Evolutionary conservation across 1,140 invertebrate species (phyloP).

Genomic region (Drosophila lacertosa): DNA sequence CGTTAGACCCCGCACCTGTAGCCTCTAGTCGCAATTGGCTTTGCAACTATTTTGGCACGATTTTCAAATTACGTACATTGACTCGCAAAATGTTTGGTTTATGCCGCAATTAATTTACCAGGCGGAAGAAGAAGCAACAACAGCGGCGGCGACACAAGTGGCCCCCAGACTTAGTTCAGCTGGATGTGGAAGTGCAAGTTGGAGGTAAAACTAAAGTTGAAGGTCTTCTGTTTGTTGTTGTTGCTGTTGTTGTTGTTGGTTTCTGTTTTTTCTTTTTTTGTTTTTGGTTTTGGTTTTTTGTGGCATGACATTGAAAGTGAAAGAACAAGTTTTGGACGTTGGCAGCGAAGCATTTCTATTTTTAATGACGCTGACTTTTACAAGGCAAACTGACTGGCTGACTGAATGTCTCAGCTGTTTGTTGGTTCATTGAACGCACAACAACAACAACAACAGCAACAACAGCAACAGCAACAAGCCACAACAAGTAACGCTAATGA

Average conservation of each 20-base stretch:
- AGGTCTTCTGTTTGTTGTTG: conserved; percentile 63
- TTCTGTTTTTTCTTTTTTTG: not conserved
- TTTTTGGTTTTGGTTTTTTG: not conserved
- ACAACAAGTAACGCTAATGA: conserved; percentile 65
- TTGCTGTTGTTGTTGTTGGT: not conserved
- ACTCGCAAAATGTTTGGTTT: conserved; percentile 81
- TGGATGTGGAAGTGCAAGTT: conserved; percentile 11
- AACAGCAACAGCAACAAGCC: conserved; percentile 19
- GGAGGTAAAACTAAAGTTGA: conserved; percentile 58
- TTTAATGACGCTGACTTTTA: conserved; percentile 76
- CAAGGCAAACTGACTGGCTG: conserved; percentile 40
- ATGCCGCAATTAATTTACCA: conserved; percentile 81
- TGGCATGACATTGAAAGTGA: conserved; percentile 81
- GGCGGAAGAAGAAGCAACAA: conserved; percentile 66
- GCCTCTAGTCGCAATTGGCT: conserved; percentile 48
- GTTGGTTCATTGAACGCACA: conserved; percentile 69
- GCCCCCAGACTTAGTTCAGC: conserved; percentile 24
- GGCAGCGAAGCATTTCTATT: conserved; percentile 63
- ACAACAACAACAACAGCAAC: conserved; percentile 30
- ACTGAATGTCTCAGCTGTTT: conserved; percentile 25
- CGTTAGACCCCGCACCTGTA: conserved; percentile 59
- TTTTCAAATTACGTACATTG: conserved; percentile 83
- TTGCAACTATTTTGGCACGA: conserved; percentile 80
- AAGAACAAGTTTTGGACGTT: conserved; percentile 75
- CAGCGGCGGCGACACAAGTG: conserved; percentile 34